Evolutionary conservation across 1,140 invertebrate species (phyloP).

Genomic region (Trialeurodes vaporariorum): DNA sequence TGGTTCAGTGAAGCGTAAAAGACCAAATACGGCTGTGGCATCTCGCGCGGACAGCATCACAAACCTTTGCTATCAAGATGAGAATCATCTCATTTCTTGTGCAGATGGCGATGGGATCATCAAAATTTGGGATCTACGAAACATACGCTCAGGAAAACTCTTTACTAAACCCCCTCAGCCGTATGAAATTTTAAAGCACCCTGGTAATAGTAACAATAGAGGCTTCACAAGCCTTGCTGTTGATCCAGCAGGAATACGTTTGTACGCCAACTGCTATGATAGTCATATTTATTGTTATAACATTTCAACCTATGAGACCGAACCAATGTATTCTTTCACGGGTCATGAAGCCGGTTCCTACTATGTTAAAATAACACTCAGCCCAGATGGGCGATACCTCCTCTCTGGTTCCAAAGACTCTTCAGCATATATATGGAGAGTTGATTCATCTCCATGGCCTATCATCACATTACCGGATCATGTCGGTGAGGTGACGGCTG

Average conservation of each 20-base stretch:
- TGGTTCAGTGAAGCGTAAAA: neutral
- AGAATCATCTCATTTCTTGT: constrained; percentile 61
- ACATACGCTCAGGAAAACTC: constrained; percentile 47
- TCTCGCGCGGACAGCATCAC: constrained; percentile 53
- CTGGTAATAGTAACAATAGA: constrained; percentile 48
- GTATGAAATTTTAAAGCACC: constrained; percentile 55
- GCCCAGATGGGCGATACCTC: neutral
- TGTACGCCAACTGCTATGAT: constrained; percentile 80
- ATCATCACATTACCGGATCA: neutral
- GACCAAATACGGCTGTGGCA: neutral
- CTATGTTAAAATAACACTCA: neutral
- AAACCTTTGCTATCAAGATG: constrained; percentile 63
- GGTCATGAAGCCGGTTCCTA: neutral
- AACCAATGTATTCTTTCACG: constrained; percentile 37
- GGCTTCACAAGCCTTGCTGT: constrained; percentile 69
- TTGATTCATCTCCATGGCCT: neutral
- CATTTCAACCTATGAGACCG: constrained; percentile 50
- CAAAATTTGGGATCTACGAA: constrained; percentile 77
- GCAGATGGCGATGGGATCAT: constrained; percentile 71
- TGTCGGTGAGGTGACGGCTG: neutral
- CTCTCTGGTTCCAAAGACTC: neutral
- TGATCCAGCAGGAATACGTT: constrained; percentile 48
- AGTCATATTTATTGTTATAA: constrained; percentile 76
- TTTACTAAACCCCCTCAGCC: constrained; percentile 53
- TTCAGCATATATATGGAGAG: neutral